Base-by-base conservation (phyloP, 2,113 vertebrate genomes). In the Lycaon pictus region DNA sequence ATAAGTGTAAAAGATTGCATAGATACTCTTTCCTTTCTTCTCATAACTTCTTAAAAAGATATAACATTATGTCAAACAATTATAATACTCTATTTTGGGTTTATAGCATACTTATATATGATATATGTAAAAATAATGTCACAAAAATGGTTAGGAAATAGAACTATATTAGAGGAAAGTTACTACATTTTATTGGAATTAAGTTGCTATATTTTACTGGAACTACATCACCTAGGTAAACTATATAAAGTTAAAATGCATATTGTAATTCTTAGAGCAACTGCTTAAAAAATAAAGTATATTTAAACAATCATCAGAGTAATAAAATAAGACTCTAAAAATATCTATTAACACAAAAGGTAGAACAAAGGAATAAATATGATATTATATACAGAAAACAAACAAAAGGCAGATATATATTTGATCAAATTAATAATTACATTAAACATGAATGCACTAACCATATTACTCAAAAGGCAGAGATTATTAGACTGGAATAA, bases 361-460 rank as follows among this genome's bases (percentile, higher is more conserved):
- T 87, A 7, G 17, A 87, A 53, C 7, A 37, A 5, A 93, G 4
- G 51, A 77, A 53, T 9, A 93, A 92, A 97, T 69, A 71, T 32
- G 22, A 76, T 6, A 63, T 72, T 23, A 56, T 1, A 69, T 32
- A 23, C 7, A 71, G 19, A 58, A 93, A 56, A 88, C 43, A 90
- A 37, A 48, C 8, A 86, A 76, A 65, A 86, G 15, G 5, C 10
- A 76, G 22, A 23, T 19, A 15, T 6, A 63, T 20, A 87, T 76
- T 2, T 4, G 87, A 32, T 0, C 16, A 35, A 0, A 53, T 88
- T 58, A 74, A 58, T 89, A 87, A 55, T 35, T 80, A 48, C 1
- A 90, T 69, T 87, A 90, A 76, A 90, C 32, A 58, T 69, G 11
- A 89, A 67, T 88, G 72, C 4, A 69, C 29, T 81, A 92, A 86